Base-by-base conservation (phyloP, 2,888 invertebrate species). In the Neoscelio sp. region DNA sequence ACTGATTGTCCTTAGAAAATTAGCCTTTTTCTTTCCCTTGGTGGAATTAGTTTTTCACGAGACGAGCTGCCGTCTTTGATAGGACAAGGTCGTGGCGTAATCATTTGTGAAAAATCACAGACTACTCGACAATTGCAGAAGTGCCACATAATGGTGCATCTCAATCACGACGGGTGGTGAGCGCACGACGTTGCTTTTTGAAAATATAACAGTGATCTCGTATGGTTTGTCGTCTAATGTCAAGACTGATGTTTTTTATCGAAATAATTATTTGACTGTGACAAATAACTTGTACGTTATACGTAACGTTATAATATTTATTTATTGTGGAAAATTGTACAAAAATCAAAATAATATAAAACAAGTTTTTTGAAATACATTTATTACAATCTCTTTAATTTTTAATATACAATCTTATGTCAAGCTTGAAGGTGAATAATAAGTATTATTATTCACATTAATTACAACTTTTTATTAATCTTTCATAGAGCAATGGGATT, bases 1-100 rank as follows among this genome's bases (percentile, higher is more conserved):
- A 30, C 28, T 38, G 62, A 64, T 64, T 42, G 64, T 70, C 70
- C 70, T 70, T 64, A 64, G 70, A 77, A 77, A 77, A 77, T 77
- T 77, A 77, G 50, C 20, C 58, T 56, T 70, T 77, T 64, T 60
- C 44, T 46, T 64, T 64, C 56, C 65, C 56, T 70, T 46, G 26
- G 44, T 35, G 8, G 26, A 68, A 52, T 62, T 20, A 54, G 26
- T 75, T 44, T 44, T 42, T 33, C 23, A 38, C 33, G 13, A 58
- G 50, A 67, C 20, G 10, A 58, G 50, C 15, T 56, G 26, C 17
- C 50, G 62, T 76, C 68, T 62, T 76, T 77, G 54, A 56, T 42
- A 50, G 20, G 58, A 58, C 67, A 78, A 74, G 58, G 67, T 74
- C 68, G 28, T 6, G 23, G 20, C 7, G 38, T 10, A 40, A 60